phyloP scores from a whole-genome alignment of 2,888 invertebrate species.

The Reticulitermes lucifugus region DNA sequence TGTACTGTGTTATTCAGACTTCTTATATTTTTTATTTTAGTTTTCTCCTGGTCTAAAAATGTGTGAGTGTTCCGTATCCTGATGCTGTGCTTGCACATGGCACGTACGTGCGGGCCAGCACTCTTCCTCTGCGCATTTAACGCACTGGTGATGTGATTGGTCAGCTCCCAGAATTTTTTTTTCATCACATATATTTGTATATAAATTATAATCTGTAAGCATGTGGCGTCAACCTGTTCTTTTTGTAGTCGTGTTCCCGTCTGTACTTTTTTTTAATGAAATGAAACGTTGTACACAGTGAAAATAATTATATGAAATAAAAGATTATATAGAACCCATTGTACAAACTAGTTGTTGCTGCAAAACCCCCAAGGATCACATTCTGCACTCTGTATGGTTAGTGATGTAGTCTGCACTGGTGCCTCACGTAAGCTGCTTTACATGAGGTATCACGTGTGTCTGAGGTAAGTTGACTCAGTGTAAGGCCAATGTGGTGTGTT shows the following conservation, averaged over 20 bases:
- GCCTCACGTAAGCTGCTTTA: not conserved
- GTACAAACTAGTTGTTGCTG: conserved; percentile 51
- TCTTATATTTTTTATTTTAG: conserved; percentile 17
- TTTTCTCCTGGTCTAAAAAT: not conserved
- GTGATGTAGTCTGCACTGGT: not conserved
- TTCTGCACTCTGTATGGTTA: conserved; percentile 53
- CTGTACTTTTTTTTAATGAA: conserved; percentile 55
- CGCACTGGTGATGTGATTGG: conserved; percentile 47
- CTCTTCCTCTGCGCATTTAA: conserved; percentile 34
- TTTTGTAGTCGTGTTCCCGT: conserved; percentile 52
- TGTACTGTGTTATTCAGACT: conserved; percentile 24
- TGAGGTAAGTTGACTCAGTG: not conserved
- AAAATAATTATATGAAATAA: conserved; percentile 54
- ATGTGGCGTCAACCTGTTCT: conserved; percentile 47
- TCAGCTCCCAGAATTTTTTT: conserved; percentile 51
- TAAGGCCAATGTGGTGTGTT: not conserved
- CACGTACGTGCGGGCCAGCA: not conserved
- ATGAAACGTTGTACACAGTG: conserved; percentile 54
- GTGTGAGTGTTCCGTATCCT: conserved; percentile 21
- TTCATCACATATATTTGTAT: conserved; percentile 50
- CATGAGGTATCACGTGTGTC: not conserved
- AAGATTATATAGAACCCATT: conserved; percentile 54
- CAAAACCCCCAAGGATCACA: conserved; percentile 49
- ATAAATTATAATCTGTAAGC: conserved; percentile 48
- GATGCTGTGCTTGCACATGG: not conserved